phyloP scores from a whole-genome alignment of 2,113 vertebrate genomes.

The Cheirogaleus medius region DNA sequence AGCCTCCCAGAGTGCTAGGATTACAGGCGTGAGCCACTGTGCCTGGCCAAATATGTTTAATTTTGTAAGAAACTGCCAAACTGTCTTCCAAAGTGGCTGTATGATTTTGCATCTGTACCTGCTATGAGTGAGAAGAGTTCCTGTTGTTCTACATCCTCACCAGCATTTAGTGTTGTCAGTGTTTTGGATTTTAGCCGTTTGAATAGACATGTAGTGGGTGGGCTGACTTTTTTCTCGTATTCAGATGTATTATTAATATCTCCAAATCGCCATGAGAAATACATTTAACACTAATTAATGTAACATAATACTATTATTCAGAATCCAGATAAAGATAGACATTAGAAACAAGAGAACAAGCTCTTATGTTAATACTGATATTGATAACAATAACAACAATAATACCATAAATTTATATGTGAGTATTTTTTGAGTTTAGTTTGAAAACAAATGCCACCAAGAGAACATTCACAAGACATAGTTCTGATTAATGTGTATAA shows the following conservation, averaged over 20 bases:
- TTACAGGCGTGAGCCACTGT: too few species aligned
- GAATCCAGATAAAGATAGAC: background rate
- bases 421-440: background rate
- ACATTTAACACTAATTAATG: background rate
- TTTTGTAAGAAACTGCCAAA: background rate
- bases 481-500: background rate
- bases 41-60: background rate
- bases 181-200: background rate
- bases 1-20: too few species aligned
- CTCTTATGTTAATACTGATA: background rate
- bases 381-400: background rate
- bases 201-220: too few species aligned
- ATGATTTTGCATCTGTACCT: background rate
- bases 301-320: background rate
- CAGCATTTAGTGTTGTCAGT: background rate
- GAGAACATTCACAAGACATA: background rate
- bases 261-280: background rate
- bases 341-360: background rate
- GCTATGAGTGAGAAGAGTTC: rapidly evolving
- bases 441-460: background rate
- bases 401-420: background rate
- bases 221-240: background rate
- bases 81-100: background rate
- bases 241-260: background rate
- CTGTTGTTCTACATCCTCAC: background rate